Percentiles rank a stretch among this genome's conserved stretches.
Conservation (phyloP, 2,113 vertebrate species). For the Cyanoliseus patagonus region DNA sequence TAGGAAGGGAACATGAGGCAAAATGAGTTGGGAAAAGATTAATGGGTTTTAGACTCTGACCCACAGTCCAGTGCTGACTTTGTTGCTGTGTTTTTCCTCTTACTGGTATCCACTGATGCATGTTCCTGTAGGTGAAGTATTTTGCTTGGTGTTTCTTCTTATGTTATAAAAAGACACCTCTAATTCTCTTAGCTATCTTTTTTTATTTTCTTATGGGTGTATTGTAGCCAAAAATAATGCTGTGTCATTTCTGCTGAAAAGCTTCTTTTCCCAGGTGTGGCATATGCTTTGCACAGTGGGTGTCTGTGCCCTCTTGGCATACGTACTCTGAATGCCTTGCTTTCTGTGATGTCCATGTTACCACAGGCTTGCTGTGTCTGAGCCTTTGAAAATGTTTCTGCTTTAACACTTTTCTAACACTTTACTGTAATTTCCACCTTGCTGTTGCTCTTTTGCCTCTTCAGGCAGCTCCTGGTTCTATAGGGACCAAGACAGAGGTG, state of each 20-base stretch:
- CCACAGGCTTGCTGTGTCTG: not conserved
- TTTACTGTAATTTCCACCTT: not conserved
- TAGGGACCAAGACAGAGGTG: not conserved
- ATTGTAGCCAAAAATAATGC: not conserved
- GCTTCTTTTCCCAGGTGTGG: not conserved
- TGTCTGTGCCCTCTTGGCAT: not conserved
- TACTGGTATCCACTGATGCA: not conserved
- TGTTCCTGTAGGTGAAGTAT: not conserved
- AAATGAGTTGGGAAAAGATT: not conserved
- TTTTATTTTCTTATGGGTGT: not conserved
- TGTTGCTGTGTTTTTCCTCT: not conserved
- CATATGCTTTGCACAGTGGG: not conserved
- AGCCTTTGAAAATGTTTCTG: not conserved
- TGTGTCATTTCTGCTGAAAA: not conserved
- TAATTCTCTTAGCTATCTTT: not conserved
- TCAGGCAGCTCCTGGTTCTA: not conserved
- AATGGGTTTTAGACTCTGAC: not conserved
- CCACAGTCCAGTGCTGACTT: not conserved
- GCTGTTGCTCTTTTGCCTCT: not conserved
- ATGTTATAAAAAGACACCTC: not conserved
- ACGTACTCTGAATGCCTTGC: not conserved
- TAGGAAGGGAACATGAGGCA: not conserved
- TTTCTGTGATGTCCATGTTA: not conserved
- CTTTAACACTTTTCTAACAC: not conserved
- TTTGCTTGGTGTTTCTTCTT: not conserved